Percentiles rank a stretch among this genome's conserved stretches.
Conservation (phyloP, 1,140 invertebrate species). For the Babylonia areolata region DNA sequence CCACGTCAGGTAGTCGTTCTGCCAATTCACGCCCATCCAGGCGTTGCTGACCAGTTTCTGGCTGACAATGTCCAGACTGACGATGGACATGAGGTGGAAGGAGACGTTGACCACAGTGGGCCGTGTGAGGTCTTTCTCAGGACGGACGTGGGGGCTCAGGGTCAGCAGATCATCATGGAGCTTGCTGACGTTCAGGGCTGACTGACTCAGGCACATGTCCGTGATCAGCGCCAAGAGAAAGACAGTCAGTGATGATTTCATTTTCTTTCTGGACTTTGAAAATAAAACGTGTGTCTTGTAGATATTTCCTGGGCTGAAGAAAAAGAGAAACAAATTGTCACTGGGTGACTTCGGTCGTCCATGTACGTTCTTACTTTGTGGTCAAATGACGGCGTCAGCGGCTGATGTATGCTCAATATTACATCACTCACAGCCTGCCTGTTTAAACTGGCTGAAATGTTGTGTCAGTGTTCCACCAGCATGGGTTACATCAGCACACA, state of each 20-base stretch:
- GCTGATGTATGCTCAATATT: too few species aligned
- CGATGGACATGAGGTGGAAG: conserved; percentile 39
- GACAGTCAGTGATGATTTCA: background rate
- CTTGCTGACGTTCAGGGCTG: conserved; percentile 2
- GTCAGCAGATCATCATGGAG: conserved; percentile 1
- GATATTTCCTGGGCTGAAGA: too few species aligned
- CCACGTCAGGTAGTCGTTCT: conserved; percentile 29
- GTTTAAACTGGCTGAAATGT: too few species aligned
- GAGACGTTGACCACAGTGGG: conserved; percentile 4
- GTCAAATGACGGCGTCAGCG: too few species aligned
- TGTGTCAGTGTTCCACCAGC: too few species aligned
- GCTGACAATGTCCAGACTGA: conserved; percentile 14
- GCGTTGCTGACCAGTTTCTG: conserved; percentile 25
- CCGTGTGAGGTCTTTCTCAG: background rate
- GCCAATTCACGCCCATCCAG: conserved; percentile 30
- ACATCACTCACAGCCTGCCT: too few species aligned
- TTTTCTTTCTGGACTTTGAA: background rate
- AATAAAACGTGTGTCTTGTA: too few species aligned
- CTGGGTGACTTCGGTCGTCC: too few species aligned
- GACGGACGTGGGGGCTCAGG: conserved; percentile 9
- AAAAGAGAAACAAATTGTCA: too few species aligned
- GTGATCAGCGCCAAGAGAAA: background rate
- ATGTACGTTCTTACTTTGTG: too few species aligned
- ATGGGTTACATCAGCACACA: too few species aligned
- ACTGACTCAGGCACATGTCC: background rate